Percentiles rank a stretch among this genome's conserved stretches.
These are phyloP conservation scores for Leptopilina myrica DNA, from an alignment of 2,888 invertebrate genomes.

Conservation along the genomic window DNA sequence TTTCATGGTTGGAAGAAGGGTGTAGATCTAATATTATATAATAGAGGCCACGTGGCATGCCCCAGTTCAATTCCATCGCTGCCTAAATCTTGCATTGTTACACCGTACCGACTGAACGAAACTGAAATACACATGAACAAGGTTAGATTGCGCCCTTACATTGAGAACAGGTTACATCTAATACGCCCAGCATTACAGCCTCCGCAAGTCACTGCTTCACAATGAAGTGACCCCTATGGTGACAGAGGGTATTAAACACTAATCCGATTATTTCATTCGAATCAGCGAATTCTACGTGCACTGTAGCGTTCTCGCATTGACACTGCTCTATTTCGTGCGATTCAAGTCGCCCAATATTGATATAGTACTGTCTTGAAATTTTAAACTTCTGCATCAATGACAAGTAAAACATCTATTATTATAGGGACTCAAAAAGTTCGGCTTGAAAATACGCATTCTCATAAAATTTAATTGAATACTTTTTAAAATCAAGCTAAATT, in stretches of 20 bases:
- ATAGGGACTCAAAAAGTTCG: too few species aligned
- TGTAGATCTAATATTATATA: slow-evolving; percentile 57
- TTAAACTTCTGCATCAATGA: too few species aligned
- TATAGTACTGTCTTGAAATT: neutral
- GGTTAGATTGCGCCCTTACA: slow-evolving; percentile 52
- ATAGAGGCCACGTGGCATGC: slow-evolving; percentile 63
- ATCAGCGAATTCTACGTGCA: slow-evolving; percentile 60
- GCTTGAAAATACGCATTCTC: too few species aligned
- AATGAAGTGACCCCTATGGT: slow-evolving; percentile 56
- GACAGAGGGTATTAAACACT: slow-evolving; percentile 64
- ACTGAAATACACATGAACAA: slow-evolving; percentile 53
- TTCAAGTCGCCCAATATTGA: slow-evolving; percentile 6
- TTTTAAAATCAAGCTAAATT: too few species aligned
- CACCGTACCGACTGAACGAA: slow-evolving; percentile 36
- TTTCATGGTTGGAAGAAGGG: slow-evolving; percentile 41
- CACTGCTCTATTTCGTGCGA: slow-evolving; percentile 5
- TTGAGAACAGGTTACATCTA: slow-evolving; percentile 54
- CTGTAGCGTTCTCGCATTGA: slow-evolving; percentile 41
- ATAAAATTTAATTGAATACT: too few species aligned
- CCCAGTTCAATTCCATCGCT: slow-evolving; percentile 51
- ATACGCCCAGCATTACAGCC: slow-evolving; percentile 55
- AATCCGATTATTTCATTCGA: slow-evolving; percentile 68
- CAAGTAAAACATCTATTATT: too few species aligned
- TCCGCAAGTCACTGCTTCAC: slow-evolving; percentile 56
- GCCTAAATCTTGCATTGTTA: slow-evolving; percentile 54